Base-by-base conservation (phyloP, 2,797 vertebrate species). In the Podargus strigoides region DNA sequence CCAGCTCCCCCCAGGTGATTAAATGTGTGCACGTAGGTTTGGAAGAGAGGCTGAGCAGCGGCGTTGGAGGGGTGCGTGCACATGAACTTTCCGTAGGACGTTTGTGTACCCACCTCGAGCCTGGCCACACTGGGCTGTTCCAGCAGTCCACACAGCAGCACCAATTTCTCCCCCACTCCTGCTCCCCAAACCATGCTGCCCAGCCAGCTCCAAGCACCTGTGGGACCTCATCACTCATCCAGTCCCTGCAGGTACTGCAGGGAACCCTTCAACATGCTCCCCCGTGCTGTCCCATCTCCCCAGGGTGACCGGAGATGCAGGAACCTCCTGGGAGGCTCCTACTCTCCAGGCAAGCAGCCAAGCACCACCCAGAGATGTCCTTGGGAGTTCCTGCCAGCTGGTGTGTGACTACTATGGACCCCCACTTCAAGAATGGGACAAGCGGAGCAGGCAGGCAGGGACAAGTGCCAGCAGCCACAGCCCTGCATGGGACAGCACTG, bases 41-140 rank as follows among this genome's bases (percentile, higher is more conserved):
- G 50, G 27, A 73, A 21, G n/a, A 32, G 32, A 70, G 27, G 41
- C 47, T 3, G 6, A 72, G 66, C 58, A 60, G 70, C 81, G 68
- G 53, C 0, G 0, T 6, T 32, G 39, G 12, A 88, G 36, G 32
- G 15, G 10, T 30, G 27, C 3, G 10, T 0, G 0, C 46, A 49
- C 8, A 2, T 1, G 8, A 16, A 55, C 68, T 42, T 83, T 69
- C 53, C 47, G 68, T 6, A 17, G 30, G 26, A 23, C 16, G 27
- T 32, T 37, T 24, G 24, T 37, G 42, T 52, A 36, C 14, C 18
- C 26, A 28, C 49, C 12, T 8, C 2, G 7, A 80, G 44, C 37
- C 46, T 28, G 59, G 41, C 47, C 53, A 32, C 12, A 58, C 66
- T 39, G 53, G 22, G 28, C 66, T 72, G 53, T 30, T 24, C 42